Conservation (phyloP, 2,888 invertebrate species). For the Parelbella ahira region DNA sequence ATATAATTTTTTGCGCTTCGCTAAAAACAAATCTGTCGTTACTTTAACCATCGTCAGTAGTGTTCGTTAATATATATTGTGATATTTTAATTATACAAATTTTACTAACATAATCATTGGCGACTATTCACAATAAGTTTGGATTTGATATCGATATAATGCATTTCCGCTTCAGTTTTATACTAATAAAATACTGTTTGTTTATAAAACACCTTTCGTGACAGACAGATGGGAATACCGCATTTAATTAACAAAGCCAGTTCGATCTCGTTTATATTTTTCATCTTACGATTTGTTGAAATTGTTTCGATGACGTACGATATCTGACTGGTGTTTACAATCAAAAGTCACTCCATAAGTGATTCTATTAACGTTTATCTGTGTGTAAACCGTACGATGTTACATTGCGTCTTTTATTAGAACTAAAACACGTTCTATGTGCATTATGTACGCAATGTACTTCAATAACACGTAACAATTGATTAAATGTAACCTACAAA, state of each 20-base stretch:
- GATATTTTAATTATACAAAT: constrained; percentile 41
- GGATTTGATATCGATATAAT: constrained; percentile 14
- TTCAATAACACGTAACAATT: constrained; percentile 28
- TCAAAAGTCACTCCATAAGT: too few relatives aligned
- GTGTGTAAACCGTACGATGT: constrained; percentile 45
- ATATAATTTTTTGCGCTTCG: constrained; percentile 16
- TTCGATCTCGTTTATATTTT: too few relatives aligned
- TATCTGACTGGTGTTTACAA: too few relatives aligned
- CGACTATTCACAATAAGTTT: constrained; percentile 20
- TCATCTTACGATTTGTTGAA: too few relatives aligned
- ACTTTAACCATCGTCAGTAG: constrained; percentile 2
- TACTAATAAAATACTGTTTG: too few relatives aligned
- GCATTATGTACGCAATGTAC: constrained; percentile 44
- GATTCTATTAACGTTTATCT: constrained; percentile 8
- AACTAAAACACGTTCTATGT: constrained; percentile 50
- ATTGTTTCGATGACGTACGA: too few relatives aligned
- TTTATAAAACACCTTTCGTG: too few relatives aligned
- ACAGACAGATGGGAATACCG: too few relatives aligned
- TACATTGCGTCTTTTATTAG: constrained; percentile 56
- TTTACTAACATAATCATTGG: constrained; percentile 61
- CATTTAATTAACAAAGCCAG: too few relatives aligned
- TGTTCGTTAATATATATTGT: constrained; percentile 34
- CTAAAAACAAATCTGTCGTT: constrained; percentile 4
- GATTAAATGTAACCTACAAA: constrained; percentile 29
- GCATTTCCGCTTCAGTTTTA: constrained; percentile 30